A percentile compares a stretch with the other conserved stretches of the same genome.
phyloP scores from a whole-genome alignment of 2,797 vertebrate genomes.

The Melanotaenia trifasciata region DNA sequence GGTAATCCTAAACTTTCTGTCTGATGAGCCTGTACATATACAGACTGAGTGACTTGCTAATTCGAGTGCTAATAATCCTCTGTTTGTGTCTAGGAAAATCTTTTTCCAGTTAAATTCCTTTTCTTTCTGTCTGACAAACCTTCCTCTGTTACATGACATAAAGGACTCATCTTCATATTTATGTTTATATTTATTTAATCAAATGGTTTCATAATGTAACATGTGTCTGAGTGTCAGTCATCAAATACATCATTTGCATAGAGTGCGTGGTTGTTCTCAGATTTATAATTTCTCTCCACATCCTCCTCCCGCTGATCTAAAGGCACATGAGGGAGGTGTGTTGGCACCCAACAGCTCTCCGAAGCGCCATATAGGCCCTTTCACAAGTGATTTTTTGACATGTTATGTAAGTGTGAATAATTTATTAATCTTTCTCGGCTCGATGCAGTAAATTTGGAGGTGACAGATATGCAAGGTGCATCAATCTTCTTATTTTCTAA shows the following conservation, averaged over 20 bases:
- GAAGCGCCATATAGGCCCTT: neutral
- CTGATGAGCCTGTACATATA: neutral
- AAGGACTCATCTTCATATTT: neutral
- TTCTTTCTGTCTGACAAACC: neutral
- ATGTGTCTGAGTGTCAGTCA: neutral
- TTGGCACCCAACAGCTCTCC: neutral
- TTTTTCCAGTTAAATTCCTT: neutral
- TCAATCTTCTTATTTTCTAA: constrained; percentile 3
- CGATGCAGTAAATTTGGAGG: neutral
- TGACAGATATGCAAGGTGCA: neutral
- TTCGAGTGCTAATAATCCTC: neutral
- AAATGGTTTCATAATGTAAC: neutral
- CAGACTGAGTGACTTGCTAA: neutral
- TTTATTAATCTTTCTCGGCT: neutral
- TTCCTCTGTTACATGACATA: neutral
- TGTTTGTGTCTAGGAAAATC: neutral
- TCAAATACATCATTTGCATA: constrained; percentile 18
- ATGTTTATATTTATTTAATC: neutral
- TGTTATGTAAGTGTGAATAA: constrained; percentile 9
- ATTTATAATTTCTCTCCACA: constrained; percentile 3
- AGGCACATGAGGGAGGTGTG: neutral
- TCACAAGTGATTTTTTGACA: neutral
- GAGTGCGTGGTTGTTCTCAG: constrained; percentile 2
- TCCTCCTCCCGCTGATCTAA: constrained; percentile 15
- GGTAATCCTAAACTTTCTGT: neutral